Base-by-base conservation (phyloP, 2,888 invertebrate species). In the Argyra leucocephala region DNA sequence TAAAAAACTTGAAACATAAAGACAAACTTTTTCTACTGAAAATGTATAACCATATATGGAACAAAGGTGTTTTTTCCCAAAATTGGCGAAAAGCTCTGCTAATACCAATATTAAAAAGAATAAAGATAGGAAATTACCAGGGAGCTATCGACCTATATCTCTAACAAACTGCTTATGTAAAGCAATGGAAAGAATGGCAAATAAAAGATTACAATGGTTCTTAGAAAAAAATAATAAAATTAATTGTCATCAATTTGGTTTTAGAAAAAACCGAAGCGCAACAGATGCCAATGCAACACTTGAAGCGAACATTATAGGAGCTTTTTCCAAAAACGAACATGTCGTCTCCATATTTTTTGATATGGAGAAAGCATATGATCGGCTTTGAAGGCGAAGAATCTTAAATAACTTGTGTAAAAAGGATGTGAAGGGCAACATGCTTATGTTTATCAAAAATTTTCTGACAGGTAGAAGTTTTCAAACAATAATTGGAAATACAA, bases 341-440 rank as follows among this genome's bases (percentile, higher is more conserved):
- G 22, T 18, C 6, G 4, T 62, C 2, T 23, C 62, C 9, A n/a
- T 62, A 10, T 48, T 62, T 37, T 62, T 62, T 15, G 62, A 62
- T 22, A 37, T 62, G 3, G 62, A 62, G 37, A 62, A 62, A 22
- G 62, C 62, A 12, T 62, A 62, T 37, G 62, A 62, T 21, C 21
- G 9, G 10, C 15, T 37, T 18, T 62, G 62, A 37, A 7, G 37
- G 22, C 15, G 48, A 22, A 10, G 12, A 3, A 22, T 62, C 10
- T 9, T 62, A 23, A 22, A 62, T 18, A 15, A 48, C 7, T 3
- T 31, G 1, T 4, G 18, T 4, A 62, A 61, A 61, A 18, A 15
- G 1, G 24, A 15, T 6, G 26, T 61, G 2, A 61, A n/a, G 9
- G 61, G 61, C 2, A 61, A 61, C 9, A 31, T 61, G 36, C 10